Conservation (phyloP, 1,140 invertebrate species). For the Elymnias hypermnestra region DNA sequence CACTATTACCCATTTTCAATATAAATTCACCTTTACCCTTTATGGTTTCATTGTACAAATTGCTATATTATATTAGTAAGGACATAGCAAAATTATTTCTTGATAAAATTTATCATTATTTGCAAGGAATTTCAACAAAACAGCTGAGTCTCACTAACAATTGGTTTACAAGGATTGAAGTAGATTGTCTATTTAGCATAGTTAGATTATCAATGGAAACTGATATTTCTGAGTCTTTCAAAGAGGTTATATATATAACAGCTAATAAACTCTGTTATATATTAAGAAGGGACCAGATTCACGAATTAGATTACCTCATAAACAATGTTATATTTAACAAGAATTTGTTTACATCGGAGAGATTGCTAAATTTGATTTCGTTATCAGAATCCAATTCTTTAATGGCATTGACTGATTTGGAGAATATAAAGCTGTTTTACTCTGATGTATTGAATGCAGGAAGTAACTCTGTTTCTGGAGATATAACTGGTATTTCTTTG, state of each 20-base stretch:
- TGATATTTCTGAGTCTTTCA: constrained; percentile 45
- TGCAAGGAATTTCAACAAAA: constrained; percentile 47
- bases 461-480: no score
- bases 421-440: constrained; percentile 74
- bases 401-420: constrained; percentile 51
- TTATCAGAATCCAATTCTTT: no score
- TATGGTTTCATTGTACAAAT: constrained; percentile 60
- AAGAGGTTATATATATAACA: constrained; percentile 70
- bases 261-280: constrained; percentile 75
- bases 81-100: constrained; percentile 32
- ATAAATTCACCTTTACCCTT: constrained; percentile 72
- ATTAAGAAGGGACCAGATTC: constrained; percentile 68
- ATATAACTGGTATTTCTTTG: no score
- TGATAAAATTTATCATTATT: constrained; percentile 34
- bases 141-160: constrained; percentile 63
- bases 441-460: no score
- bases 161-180: constrained; percentile 78
- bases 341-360: constrained; percentile 74
- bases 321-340: constrained; percentile 76
- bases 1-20: constrained; percentile 72
- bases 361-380: constrained; percentile 69
- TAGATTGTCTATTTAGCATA: constrained; percentile 68
- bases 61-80: constrained; percentile 35
- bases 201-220: constrained; percentile 57
- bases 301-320: constrained; percentile 70